Percentiles rank a stretch among this genome's conserved stretches.
phyloP scores from a whole-genome alignment of 2,113 vertebrate species.

The Alexandromys fortis region DNA sequence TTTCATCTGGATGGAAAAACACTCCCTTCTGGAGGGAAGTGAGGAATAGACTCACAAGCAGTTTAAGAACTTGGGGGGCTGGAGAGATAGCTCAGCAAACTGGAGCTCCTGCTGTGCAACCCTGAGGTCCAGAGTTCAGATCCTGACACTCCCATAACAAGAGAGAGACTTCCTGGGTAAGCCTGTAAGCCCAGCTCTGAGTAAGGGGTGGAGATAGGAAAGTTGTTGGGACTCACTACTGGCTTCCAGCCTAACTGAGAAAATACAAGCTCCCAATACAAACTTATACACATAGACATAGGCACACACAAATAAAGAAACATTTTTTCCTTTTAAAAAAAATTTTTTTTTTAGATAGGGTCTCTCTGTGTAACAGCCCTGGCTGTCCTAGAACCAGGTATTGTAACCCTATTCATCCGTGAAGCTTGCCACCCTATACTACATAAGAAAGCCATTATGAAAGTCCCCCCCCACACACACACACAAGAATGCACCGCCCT shows the following conservation, averaged over 20 bases:
- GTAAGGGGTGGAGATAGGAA: neutral
- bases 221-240: neutral
- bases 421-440: no score
- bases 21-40: neutral
- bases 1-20: neutral
- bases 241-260: neutral
- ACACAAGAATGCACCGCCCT: no score
- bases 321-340: no score
- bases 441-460: neutral
- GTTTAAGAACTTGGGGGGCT: neutral
- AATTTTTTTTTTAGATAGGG: no score
- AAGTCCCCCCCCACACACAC: neutral
- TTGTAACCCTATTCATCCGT: no score
- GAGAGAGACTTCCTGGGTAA: neutral
- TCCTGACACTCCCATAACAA: neutral
- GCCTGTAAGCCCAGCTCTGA: neutral
- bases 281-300: neutral
- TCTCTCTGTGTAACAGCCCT: no score
- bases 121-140: neutral
- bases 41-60: neutral
- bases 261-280: neutral
- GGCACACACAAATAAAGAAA: neutral
- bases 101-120: neutral
- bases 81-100: neutral
- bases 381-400: no score